These are phyloP conservation scores for Pteropus alecto DNA, from an alignment of 2,113 vertebrate genomes.

Conservation along the genomic window DNA sequence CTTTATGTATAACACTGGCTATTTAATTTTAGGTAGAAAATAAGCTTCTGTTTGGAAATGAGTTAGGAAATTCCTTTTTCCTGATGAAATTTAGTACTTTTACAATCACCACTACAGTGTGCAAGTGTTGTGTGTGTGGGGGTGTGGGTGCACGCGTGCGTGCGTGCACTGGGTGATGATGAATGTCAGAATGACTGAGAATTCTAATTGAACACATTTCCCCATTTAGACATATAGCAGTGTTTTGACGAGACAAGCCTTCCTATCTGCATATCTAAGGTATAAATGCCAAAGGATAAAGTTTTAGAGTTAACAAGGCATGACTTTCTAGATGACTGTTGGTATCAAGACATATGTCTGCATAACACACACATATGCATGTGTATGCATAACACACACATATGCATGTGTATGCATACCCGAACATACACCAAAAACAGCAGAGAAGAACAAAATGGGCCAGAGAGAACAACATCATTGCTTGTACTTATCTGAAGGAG, in stretches of 20 bases:
- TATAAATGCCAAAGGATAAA: not conserved
- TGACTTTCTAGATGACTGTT: not conserved
- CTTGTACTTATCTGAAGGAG: conserved; percentile 50
- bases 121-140: too few relatives aligned
- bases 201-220: not conserved
- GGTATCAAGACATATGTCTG: not conserved
- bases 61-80: not conserved
- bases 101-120: not conserved
- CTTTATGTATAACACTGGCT: not conserved
- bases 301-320: conserved; percentile 5
- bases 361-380: not conserved
- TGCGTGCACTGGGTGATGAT: not conserved
- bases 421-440: not conserved
- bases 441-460: not conserved
- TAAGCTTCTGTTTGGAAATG: conserved; percentile 4
- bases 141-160: rapidly evolving
- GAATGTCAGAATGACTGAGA: not conserved
- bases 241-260: not conserved
- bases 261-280: not conserved
- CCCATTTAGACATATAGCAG: not conserved
- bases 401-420: not conserved
- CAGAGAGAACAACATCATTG: not conserved
- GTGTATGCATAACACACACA: not conserved
- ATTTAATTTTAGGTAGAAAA: conserved; percentile 7
- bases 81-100: not conserved